phyloP scores from a whole-genome alignment of 2,888 invertebrate genomes.

The Meghimatium bilineatum region DNA sequence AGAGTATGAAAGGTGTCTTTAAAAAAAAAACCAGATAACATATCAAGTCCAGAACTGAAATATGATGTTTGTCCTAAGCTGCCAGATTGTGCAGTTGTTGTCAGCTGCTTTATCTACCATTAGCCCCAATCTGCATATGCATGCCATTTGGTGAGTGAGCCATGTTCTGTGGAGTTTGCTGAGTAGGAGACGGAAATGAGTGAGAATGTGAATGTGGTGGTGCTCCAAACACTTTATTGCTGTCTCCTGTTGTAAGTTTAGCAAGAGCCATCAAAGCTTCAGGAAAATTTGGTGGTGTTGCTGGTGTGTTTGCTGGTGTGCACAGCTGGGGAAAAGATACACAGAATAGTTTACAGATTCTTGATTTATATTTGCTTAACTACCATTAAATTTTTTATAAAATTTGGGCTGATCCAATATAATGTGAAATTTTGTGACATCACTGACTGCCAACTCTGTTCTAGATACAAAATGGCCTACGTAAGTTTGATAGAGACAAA shows the following conservation, averaged over 20 bases:
- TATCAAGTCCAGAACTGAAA: not conserved
- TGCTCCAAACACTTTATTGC: slow-evolving; percentile 64
- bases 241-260: slow-evolving; percentile 86
- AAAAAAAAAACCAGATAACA: not conserved
- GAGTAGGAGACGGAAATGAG: slow-evolving; percentile 44
- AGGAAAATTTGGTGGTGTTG: slow-evolving; percentile 95
- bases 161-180: slow-evolving; percentile 58
- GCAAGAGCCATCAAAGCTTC: slow-evolving; percentile 92
- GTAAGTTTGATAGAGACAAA: no score
- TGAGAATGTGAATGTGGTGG: slow-evolving; percentile 56
- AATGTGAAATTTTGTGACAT: no score
- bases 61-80: slow-evolving; percentile 29
- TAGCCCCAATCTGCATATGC: slow-evolving; percentile 60
- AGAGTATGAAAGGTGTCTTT: slow-evolving; percentile 15
- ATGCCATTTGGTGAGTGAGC: slow-evolving; percentile 71
- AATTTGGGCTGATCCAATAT: no score
- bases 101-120: slow-evolving; percentile 41
- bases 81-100: not conserved
- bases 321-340: slow-evolving; percentile 82
- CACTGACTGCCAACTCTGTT: no score
- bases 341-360: not conserved
- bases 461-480: no score
- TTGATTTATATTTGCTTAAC: no score
- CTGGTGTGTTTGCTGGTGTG: slow-evolving; percentile 95
- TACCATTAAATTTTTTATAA: no score